A percentile compares a stretch with the other conserved stretches of the same genome.
phyloP scores from a whole-genome alignment of 2,113 vertebrate species.

The Laticauda laticaudata region DNA sequence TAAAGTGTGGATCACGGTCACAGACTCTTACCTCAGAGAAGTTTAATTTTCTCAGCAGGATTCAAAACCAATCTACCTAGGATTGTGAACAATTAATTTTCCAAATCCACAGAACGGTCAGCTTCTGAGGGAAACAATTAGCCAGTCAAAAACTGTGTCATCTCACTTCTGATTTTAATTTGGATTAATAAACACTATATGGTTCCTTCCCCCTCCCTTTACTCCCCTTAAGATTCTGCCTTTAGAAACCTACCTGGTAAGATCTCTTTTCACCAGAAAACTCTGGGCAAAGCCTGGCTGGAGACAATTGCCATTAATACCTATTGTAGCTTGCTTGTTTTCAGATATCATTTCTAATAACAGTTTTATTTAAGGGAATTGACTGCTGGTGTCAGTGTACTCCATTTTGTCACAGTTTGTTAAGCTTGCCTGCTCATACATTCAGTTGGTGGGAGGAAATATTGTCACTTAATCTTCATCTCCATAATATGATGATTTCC shows the following conservation, averaged over 20 bases:
- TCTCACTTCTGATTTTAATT: conserved; percentile 75
- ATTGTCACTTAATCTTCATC: conserved; percentile 38
- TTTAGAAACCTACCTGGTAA: accelerated
- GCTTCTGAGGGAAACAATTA: conserved; percentile 70
- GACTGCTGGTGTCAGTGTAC: conserved; percentile 46
- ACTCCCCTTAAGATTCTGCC: not conserved
- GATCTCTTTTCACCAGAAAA: not conserved
- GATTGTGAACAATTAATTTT: conserved; percentile 66
- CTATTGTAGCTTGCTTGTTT: conserved; percentile 20
- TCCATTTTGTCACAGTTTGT: conserved; percentile 61
- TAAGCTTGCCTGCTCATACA: conserved; percentile 38
- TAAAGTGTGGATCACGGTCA: not conserved
- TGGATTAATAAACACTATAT: conserved; percentile 72
- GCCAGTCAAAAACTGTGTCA: conserved; percentile 72
- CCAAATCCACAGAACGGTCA: conserved; percentile 61
- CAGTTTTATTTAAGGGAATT: conserved; percentile 61
- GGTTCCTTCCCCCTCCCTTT: conserved; percentile 49
- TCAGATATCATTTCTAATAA: conserved; percentile 37
- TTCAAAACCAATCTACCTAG: conserved; percentile 64
- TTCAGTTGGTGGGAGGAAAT: conserved; percentile 22
- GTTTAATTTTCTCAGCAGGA: conserved; percentile 24
- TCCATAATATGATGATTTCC: not conserved
- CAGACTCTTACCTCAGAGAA: not conserved
- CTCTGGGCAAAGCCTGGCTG: not conserved
- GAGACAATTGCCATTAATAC: conserved; percentile 22